A percentile compares a stretch with the other conserved stretches of the same genome.
Conservation (phyloP, 2,113 vertebrate species). For the Aleadryas rufinucha region DNA sequence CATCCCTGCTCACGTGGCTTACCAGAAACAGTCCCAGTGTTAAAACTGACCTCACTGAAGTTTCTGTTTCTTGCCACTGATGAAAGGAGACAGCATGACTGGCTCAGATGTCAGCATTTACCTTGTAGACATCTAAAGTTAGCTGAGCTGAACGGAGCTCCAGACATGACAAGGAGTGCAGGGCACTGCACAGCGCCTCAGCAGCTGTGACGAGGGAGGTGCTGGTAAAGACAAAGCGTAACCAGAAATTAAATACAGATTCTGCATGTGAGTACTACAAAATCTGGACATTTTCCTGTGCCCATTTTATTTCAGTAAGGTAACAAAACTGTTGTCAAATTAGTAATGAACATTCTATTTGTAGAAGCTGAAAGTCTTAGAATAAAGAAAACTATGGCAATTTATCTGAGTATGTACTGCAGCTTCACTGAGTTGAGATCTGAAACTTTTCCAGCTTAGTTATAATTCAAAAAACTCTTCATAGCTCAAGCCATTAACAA, state of each 20-base stretch:
- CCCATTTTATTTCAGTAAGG: background rate
- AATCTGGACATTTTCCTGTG: background rate
- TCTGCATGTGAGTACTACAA: background rate
- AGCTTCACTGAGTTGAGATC: background rate
- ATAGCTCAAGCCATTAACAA: background rate
- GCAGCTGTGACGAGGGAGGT: background rate
- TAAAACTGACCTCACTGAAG: background rate
- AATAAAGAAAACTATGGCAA: background rate
- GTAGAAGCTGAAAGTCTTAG: background rate
- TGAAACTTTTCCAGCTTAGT: background rate
- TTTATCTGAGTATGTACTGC: background rate
- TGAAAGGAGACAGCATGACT: slow-evolving; percentile 6
- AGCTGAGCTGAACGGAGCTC: background rate
- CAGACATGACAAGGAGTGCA: background rate
- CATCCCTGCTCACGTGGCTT: background rate
- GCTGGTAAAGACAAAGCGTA: background rate
- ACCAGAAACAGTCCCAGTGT: background rate
- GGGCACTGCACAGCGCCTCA: background rate
- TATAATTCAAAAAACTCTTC: background rate
- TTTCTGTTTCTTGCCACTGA: slow-evolving; percentile 9
- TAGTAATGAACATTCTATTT: background rate
- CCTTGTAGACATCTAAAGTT: slow-evolving; percentile 34
- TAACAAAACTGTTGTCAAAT: background rate
- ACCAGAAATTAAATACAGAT: background rate
- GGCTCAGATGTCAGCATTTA: slow-evolving; percentile 35